Evolutionary conservation across 2,888 invertebrate species (phyloP).

Genomic region (Masnerella sp.): DNA sequence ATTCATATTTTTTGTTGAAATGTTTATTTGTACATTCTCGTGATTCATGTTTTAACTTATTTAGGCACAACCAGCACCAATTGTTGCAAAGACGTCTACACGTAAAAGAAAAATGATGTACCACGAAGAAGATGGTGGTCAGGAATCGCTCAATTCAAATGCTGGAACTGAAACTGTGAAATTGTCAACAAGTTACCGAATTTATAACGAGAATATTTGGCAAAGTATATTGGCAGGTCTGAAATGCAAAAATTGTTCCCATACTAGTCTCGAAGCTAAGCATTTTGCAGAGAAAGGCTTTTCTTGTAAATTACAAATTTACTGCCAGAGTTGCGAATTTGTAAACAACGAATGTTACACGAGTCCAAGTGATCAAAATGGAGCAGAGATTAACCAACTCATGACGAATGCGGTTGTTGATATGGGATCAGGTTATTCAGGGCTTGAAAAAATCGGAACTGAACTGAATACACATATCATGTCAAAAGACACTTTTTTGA

Average conservation of each 20-base stretch:
- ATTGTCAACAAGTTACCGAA: conserved; percentile 3
- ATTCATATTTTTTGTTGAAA: no score
- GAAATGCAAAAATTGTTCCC: conserved; percentile 16
- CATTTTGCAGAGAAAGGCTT: conserved; percentile 13
- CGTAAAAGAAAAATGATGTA: conserved; percentile 14
- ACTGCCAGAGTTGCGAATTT: conserved; percentile 8
- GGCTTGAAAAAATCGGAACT: background rate
- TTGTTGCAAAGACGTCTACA: no score
- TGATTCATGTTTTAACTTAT: no score
- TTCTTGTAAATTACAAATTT: conserved; percentile 19
- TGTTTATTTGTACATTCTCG: no score
- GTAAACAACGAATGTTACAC: conserved; percentile 9
- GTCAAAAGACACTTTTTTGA: background rate
- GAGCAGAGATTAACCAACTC: conserved; percentile 6
- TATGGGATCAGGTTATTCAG: conserved; percentile 13
- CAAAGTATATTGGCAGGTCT: conserved; percentile 6
- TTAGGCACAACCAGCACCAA: no score
- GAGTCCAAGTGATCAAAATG: conserved; percentile 7
- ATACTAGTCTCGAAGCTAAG: conserved; percentile 5
- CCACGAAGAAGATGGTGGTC: background rate
- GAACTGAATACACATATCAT: conserved; percentile 10
- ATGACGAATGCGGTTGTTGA: background rate
- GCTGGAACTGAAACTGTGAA: conserved; percentile 2
- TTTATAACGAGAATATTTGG: conserved; percentile 19
- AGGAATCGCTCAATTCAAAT: background rate